Evolutionary conservation across 2,797 vertebrate species (phyloP).

Genomic region (Tympanoctomys barrerae): DNA sequence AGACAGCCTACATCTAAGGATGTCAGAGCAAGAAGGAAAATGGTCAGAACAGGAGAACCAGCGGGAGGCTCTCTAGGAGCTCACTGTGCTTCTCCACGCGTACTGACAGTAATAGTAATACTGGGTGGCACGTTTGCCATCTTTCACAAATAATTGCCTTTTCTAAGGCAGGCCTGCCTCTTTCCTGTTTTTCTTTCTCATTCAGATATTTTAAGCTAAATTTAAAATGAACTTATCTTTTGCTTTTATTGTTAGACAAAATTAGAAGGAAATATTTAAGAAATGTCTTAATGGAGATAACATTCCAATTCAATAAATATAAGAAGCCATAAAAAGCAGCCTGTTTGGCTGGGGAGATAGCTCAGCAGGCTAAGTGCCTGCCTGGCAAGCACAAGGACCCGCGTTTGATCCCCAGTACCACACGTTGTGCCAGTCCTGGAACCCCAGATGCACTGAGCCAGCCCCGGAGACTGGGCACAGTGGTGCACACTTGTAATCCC

Average conservation of each 20-base stretch:
- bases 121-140: not conserved
- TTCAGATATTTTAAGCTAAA: not conserved
- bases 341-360: not conserved
- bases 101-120: not conserved
- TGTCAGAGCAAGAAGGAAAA: not conserved
- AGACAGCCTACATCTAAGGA: not conserved
- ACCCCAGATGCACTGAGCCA: too few relatives aligned
- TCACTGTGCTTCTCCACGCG: not conserved
- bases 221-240: not conserved
- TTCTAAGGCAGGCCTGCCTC: not conserved
- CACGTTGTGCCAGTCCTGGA: too few relatives aligned
- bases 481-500: too few relatives aligned
- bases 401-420: too few relatives aligned
- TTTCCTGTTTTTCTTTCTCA: not conserved
- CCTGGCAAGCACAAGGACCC: too few relatives aligned
- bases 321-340: not conserved
- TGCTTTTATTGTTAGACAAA: constrained; percentile 20
- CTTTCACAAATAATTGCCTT: not conserved
- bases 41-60: not conserved
- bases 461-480: too few relatives aligned
- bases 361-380: too few relatives aligned
- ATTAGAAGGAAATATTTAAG: not conserved
- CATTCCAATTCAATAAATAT: not conserved
- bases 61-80: not conserved
- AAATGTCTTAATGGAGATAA: not conserved